Evolutionary conservation across 2,797 vertebrate genomes (phyloP).

Genomic region (Melanotaenia trifasciata): DNA sequence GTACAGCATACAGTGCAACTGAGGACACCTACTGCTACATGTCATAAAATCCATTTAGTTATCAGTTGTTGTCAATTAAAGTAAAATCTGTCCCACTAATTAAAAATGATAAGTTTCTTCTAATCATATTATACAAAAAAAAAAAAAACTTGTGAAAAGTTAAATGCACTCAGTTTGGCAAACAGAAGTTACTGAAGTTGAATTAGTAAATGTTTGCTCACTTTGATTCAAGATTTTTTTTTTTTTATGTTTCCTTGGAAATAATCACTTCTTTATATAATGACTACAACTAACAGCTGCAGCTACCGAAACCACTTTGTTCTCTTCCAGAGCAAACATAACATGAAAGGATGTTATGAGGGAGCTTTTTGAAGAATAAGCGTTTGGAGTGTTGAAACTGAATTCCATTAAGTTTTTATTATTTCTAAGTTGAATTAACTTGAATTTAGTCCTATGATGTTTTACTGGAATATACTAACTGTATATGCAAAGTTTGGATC

Average conservation of each 20-base stretch:
- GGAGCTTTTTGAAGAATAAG: neutral
- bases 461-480: neutral
- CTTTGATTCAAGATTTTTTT: neutral
- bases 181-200: neutral
- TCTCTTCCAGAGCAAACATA: constrained; percentile 1
- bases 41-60: neutral
- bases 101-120: neutral
- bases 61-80: neutral
- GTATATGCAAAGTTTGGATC: neutral
- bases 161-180: neutral
- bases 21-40: constrained; percentile 5
- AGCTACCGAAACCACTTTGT: constrained; percentile 6
- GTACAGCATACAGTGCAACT: constrained; percentile 24
- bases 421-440: neutral
- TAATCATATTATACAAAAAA: neutral
- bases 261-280: neutral
- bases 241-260: constrained; percentile 3
- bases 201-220: neutral
- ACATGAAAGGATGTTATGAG: neutral
- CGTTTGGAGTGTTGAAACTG: neutral
- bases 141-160: too few relatives aligned
- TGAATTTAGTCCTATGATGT: neutral
- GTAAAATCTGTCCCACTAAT: too few relatives aligned
- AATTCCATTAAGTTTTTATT: neutral
- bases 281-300: neutral